These are phyloP conservation scores for Tympanoctomys barrerae DNA, from an alignment of 2,797 vertebrate genomes.

Conservation along the genomic window DNA sequence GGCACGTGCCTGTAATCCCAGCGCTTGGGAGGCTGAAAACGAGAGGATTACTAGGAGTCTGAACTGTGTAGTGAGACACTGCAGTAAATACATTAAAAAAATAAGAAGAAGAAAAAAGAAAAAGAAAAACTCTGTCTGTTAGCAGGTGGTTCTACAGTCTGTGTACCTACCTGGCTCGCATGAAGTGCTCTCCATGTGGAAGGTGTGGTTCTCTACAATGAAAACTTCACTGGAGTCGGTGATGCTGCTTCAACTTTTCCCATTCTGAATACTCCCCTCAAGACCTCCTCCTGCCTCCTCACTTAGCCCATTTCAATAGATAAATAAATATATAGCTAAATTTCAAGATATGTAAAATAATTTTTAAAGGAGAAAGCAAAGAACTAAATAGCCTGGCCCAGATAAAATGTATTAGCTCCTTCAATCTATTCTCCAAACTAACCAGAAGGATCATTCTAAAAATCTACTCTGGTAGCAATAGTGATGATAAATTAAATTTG, in stretches of 20 bases:
- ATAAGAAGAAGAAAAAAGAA: too few relatives aligned
- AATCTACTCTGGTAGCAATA: slow-evolving; percentile 42
- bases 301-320: not conserved
- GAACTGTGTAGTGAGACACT: too few relatives aligned
- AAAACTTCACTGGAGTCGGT: not conserved
- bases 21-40: too few relatives aligned
- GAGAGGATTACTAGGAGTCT: too few relatives aligned
- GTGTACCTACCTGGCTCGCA: not conserved
- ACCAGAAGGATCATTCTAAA: not conserved
- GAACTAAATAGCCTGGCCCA: not conserved
- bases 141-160: slow-evolving; percentile 35
- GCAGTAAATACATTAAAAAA: too few relatives aligned
- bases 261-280: not conserved
- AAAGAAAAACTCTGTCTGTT: slow-evolving; percentile 36
- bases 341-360: not conserved
- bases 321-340: slow-evolving; percentile 38
- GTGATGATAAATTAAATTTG: not conserved
- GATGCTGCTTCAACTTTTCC: not conserved
- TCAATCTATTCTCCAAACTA: slow-evolving; percentile 9
- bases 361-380: not conserved
- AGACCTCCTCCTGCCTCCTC: not conserved
- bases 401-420: not conserved
- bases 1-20: too few relatives aligned
- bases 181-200: slow-evolving; percentile 28
- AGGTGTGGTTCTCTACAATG: not conserved